phyloP scores from a whole-genome alignment of 2,797 vertebrate species.

The Hypotaenidia philippensis region DNA sequence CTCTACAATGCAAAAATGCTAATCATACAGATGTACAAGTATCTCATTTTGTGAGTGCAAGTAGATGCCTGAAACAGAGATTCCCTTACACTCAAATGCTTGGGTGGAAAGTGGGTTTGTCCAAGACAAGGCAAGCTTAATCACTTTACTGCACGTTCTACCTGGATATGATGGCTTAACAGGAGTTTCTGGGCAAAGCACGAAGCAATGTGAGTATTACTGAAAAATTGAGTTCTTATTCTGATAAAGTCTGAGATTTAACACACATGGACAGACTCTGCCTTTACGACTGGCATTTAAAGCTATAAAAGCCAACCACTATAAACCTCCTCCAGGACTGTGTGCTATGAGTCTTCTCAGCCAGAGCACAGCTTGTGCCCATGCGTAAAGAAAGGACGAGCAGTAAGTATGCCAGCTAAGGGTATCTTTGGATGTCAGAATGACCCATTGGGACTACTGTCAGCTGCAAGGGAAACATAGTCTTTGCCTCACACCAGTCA shows the following conservation, averaged over 20 bases:
- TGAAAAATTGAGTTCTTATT: not conserved
- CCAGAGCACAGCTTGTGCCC: not conserved
- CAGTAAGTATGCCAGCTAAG: not conserved
- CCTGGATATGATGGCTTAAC: rapidly evolving
- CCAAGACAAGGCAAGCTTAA: not conserved
- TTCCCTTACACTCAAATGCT: not conserved
- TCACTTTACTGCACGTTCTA: not conserved
- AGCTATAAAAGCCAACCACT: not conserved
- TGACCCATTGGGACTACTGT: not conserved
- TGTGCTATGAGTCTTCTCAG: not conserved
- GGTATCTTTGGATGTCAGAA: not conserved
- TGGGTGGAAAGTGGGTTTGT: not conserved
- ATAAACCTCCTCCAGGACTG: not conserved
- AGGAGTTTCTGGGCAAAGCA: not conserved
- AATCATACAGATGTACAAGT: not conserved
- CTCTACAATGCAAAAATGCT: not conserved
- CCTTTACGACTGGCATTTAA: not conserved
- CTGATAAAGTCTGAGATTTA: not conserved
- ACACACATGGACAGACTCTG: not conserved
- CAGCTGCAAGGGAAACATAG: not conserved
- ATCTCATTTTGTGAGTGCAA: not conserved
- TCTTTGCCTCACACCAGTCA: not conserved
- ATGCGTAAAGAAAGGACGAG: not conserved
- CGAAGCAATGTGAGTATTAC: not conserved
- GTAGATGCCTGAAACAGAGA: not conserved